Evolutionary conservation across 1,140 invertebrate species (phyloP).

Genomic region (Seison nebaliae): DNA sequence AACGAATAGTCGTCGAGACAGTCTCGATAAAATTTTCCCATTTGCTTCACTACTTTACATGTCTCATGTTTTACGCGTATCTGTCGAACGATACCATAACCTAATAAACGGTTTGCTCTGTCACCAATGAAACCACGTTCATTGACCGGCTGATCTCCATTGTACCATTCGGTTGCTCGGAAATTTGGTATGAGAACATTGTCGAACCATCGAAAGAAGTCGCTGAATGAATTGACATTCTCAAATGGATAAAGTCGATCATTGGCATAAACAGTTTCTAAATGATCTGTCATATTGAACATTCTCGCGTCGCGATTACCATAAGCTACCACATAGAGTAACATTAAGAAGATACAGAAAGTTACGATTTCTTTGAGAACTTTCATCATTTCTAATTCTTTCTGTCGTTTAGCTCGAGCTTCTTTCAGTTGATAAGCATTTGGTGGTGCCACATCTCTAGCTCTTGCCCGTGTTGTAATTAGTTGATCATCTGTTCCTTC

Average conservation of each 20-base stretch:
- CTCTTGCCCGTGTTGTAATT: too few species aligned
- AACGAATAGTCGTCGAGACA: conserved; percentile 7
- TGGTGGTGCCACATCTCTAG: too few species aligned
- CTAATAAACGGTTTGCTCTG: conserved; percentile 32
- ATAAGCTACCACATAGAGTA: conserved; percentile 3
- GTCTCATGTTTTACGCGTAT: conserved; percentile 19
- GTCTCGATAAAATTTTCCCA: background rate
- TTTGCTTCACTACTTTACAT: background rate
- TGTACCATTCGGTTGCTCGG: conserved; percentile 31
- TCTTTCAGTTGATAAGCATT: conserved; percentile 2
- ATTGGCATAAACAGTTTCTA: background rate
- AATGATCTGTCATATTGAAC: background rate
- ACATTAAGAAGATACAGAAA: conserved; percentile 3
- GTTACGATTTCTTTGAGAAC: too few species aligned
- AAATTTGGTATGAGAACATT: conserved; percentile 27
- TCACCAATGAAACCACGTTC: conserved; percentile 33
- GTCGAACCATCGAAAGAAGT: conserved; percentile 30
- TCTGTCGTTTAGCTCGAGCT: conserved; percentile 3
- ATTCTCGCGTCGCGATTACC: conserved; percentile 4
- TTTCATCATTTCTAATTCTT: conserved; percentile 6
- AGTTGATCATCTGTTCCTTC: too few species aligned
- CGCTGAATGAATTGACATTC: conserved; percentile 20
- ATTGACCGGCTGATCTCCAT: conserved; percentile 29
- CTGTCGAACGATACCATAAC: conserved; percentile 33
- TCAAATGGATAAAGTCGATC: background rate